Evolutionary conservation across 1,140 invertebrate species (phyloP), one percentile per base, ranked within the genome.

Genomic region (Hycleus phaleratus): DNA sequence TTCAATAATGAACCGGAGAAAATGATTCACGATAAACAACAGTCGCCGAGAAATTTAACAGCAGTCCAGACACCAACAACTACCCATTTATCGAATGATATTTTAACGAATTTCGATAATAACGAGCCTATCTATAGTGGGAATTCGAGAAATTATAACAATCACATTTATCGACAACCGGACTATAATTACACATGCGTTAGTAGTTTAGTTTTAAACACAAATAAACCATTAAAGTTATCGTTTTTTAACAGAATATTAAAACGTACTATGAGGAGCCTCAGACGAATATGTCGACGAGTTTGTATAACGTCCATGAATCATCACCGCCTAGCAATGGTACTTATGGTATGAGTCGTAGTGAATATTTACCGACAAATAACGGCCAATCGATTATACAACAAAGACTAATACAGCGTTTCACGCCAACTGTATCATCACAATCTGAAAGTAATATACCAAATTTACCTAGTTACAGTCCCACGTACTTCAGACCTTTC

Each of bases 1-100:
- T 81, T 83, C 66, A 78, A 79, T 61, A 78, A 73, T 24, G 74
- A 78, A 59, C 77, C 79, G 0, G 75, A 74, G 11, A 63, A 47
- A 8, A 47, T 46, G 18, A 38, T 51, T 5, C 49, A 40, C 0
- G n/a, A n/a, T 32, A 43, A 54, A 24, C 38, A 55, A 5, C 44
- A 42, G 3, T 46, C 46, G 8, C 26, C 48, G 0, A 32, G 26
- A 49, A 49, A 49, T 39, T 11, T 39, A 38, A 12, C 7, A 10
- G 5, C 26, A 7, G 40, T 7, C 26, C 52, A 32, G 38, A 11
- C 11, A 39, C 26, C n/a, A 52, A 26, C 24, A 26, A 46, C 25
- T 26, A 46, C 26, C 24, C 39, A 38, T 32, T 10, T 24, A 42
- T 4, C 3, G 6, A 18, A 46, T 4, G 26, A 42, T 10, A 26